phyloP scores from a whole-genome alignment of 2,888 invertebrate genomes.

The Electrophaes corylata region DNA sequence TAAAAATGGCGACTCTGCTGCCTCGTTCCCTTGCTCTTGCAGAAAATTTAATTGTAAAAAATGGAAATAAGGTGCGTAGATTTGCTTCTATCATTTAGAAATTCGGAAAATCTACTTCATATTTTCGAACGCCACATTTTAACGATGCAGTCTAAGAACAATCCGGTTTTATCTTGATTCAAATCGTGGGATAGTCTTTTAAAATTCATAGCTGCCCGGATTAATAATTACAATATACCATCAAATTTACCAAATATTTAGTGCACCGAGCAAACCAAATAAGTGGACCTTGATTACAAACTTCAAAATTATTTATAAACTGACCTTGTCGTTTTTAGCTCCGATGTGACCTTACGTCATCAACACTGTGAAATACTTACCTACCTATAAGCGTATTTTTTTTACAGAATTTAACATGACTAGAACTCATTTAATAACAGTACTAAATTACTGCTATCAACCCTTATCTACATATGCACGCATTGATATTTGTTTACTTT shows the following conservation, averaged over 20 bases:
- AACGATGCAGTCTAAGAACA: not conserved
- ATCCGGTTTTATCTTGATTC: not conserved
- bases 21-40: conserved; percentile 88
- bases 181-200: not conserved
- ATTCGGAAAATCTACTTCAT: not conserved
- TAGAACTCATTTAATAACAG: too few species aligned
- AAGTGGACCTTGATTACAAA: conserved; percentile 42
- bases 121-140: not conserved
- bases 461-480: too few species aligned
- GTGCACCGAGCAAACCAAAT: conserved; percentile 19
- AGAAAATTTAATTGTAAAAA: conserved; percentile 88
- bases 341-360: conserved; percentile 74
- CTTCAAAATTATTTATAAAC: conserved; percentile 66
- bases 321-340: conserved; percentile 75
- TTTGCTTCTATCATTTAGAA: conserved; percentile 4
- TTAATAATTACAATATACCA: not conserved
- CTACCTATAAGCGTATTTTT: too few species aligned
- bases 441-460: too few species aligned
- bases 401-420: too few species aligned
- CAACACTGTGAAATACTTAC: conserved; percentile 23
- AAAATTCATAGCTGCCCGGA: not conserved
- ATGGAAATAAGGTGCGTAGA: conserved; percentile 88
- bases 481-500: too few species aligned
- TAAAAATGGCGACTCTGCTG: conserved; percentile 91
- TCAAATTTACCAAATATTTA: not conserved